Base-by-base conservation (phyloP, 2,113 vertebrate species). In the Pogonocichla stellata region DNA sequence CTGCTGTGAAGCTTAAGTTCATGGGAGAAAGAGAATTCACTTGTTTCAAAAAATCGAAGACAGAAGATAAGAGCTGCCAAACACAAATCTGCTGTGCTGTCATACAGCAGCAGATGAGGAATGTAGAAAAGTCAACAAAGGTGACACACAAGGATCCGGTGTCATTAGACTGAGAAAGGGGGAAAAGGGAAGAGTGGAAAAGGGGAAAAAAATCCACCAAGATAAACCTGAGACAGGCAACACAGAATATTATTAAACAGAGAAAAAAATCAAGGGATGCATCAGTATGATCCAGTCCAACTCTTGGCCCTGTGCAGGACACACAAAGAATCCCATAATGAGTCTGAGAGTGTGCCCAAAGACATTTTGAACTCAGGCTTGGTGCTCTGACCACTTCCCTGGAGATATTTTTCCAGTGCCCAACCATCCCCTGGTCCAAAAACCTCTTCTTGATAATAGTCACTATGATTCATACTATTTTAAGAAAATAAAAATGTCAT, bases 161-260 rank as follows among this genome's bases (percentile, higher is more conserved):
- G 43, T 48, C 56, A 36, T 24, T 18, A 42, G 2, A 58, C 23
- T 54, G 58, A 74, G 14, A 91, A 84, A 53, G 5, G 14, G 17
- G 12, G 2, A 10, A 18, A 83, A 70, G 3, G 18, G 5, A 40
- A 6, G 18, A 80, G 45, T 17, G 48, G 6, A 54, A 58, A 7
- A 0, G 7, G 5, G 6, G 7, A 3, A 3, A 14, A 16, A 9
- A 29, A 1, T 0, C 6, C 20, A 69, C 33, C 47, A 80, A 48
- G 60, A 84, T 47, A 86, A 67, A 91, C 14, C 8, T 29, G 33
- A 78, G 42, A 54, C 29, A 57, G 66, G 17, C 8, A 83, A 81
- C 23, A 84, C 9, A 88, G 47, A 60, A 28, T 54, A 51, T 61
- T 65, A 80, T 33, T 86, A 47, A 84, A 66, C 9, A 71, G 26